Evolutionary conservation across 2,888 invertebrate genomes (phyloP).

Genomic region (Meliscaeva auricollis): DNA sequence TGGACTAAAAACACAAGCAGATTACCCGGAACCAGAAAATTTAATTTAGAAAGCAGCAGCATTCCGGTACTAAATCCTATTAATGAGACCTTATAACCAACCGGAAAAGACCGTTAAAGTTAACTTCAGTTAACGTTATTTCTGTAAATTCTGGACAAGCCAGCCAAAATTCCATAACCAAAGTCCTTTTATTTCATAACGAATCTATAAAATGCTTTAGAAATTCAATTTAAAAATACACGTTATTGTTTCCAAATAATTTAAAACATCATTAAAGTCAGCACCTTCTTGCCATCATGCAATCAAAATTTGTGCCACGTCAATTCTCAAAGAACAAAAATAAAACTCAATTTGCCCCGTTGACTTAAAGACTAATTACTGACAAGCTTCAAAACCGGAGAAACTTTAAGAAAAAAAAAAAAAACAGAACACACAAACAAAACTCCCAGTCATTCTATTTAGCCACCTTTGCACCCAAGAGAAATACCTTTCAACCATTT

Average conservation of each 20-base stretch:
- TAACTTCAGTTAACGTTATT: no score
- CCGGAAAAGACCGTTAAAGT: no score
- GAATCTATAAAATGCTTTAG: no score
- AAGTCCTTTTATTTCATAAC: no score
- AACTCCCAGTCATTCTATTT: conserved; percentile 27
- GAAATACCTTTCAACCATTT: conserved; percentile 31
- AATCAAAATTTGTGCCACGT: conserved; percentile 8
- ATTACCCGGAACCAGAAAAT: no score
- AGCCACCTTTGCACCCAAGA: conserved; percentile 40
- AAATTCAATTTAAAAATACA: background rate
- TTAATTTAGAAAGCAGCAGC: no score
- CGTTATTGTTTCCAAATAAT: background rate
- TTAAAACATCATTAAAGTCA: background rate
- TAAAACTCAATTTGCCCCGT: conserved; percentile 1
- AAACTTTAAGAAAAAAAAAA: background rate
- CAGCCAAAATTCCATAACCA: no score
- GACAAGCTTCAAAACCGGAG: conserved; percentile 2
- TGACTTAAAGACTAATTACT: conserved; percentile 25
- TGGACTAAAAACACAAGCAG: no score
- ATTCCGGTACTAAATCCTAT: no score
- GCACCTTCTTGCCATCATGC: background rate
- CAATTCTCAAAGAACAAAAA: background rate
- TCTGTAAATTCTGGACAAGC: no score
- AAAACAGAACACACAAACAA: background rate
- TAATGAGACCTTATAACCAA: no score